Base-by-base conservation (phyloP, 2,797 vertebrate species). In the Epinephelus awoara region DNA sequence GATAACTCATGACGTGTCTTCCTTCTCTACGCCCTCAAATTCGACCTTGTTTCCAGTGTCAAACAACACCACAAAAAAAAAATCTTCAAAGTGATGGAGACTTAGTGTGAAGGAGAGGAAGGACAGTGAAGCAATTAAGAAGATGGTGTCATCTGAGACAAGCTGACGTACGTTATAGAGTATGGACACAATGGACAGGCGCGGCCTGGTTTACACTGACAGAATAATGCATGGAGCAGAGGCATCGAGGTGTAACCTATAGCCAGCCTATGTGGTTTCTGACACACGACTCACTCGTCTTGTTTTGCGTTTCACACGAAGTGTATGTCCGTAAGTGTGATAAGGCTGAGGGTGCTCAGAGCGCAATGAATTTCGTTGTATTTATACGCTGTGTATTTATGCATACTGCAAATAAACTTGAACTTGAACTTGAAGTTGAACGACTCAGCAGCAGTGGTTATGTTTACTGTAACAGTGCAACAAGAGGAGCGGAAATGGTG, bases 91-190 rank as follows among this genome's bases (percentile, higher is more conserved):
- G 76, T 52, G 47, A 38, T n/a, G 27, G 23, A 56, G 66, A 25
- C 54, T 72, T 40, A 23, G 49, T 21, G 46, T 19, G 57, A 69
- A 54, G 18, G 21, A 66, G 59, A 47, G 34, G 58, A 15, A 50
- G 55, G 46, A 52, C 51, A 47, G 70, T 27, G 10, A 79, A 44
- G 63, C 80, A 91, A 91, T 92, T 82, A 74, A 73, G 72, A 54
- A 86, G 85, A 92, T 90, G 87, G 92, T 46, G 93, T 88, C 79
- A 94, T 80, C 44, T 67, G 89, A 94, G 85, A 89, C 83, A 13
- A 64, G 51, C 40, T 51, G 56, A 90, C 52, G 62, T 73, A 84
- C 23, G 71, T 74, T n/a, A 17, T 71, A 82, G 55, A 75, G 81
- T 84, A 83, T 38, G 66, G 72, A 85, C 74, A 87, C 82, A 81